A percentile compares a stretch with the other conserved stretches of the same genome.
These are phyloP conservation scores for Ceuthmochares aereus DNA, from an alignment of 2,113 vertebrate species.

Conservation along the genomic window DNA sequence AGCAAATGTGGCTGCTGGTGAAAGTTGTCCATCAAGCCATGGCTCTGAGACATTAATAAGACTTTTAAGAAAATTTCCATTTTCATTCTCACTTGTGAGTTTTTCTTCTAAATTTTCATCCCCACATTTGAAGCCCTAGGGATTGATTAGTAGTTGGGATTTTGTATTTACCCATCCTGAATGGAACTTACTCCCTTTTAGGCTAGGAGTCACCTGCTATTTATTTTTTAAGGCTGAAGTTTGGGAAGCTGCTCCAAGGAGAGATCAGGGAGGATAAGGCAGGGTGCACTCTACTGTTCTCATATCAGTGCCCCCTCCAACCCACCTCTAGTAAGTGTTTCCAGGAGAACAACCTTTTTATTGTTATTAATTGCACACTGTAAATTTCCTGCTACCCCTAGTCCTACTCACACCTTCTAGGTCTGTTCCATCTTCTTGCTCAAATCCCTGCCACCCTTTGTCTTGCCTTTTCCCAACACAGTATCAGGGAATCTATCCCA, in stretches of 20 bases:
- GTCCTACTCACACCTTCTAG: not conserved
- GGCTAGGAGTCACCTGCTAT: not conserved
- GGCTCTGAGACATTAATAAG: not conserved
- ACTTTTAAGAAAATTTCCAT: not conserved
- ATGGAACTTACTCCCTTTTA: not conserved
- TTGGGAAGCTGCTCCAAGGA: not conserved
- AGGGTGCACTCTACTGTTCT: not conserved
- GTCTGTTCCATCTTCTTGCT: not conserved
- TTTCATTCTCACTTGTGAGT: not conserved
- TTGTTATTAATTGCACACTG: not conserved
- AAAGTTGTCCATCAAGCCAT: not conserved
- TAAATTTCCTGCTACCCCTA: not conserved
- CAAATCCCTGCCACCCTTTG: not conserved
- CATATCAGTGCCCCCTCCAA: fast-evolving
- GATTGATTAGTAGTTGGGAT: not conserved
- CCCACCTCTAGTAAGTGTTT: not conserved
- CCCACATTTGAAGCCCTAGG: not conserved
- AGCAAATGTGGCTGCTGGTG: not conserved
- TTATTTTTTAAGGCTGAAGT: not conserved
- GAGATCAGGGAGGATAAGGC: not conserved
- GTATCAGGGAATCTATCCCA: not conserved
- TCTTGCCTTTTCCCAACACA: not conserved
- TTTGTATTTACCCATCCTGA: not conserved
- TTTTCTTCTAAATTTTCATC: not conserved
- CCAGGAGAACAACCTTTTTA: not conserved